A percentile compares a stretch with the other conserved stretches of the same genome.
Evolutionary conservation across 23 tunicate genomes (phyloP).

Genomic region (Halocynthia aurantium): DNA sequence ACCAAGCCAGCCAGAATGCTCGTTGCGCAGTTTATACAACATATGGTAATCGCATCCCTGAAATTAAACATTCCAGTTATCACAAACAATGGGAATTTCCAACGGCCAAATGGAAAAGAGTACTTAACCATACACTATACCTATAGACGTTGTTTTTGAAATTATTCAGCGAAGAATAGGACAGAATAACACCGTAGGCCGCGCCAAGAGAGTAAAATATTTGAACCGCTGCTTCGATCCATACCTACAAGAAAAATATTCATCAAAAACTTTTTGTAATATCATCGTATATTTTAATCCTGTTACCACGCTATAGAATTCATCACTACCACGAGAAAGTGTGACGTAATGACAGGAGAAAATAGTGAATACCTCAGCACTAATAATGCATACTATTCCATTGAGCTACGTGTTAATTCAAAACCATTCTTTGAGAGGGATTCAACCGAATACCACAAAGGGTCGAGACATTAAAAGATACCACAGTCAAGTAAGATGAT

Average conservation of each 20-base stretch:
- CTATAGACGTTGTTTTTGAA: conserved; percentile 78
- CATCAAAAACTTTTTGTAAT: conserved; percentile 6
- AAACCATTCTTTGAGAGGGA: too few species aligned
- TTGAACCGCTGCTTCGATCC: conserved; percentile 85
- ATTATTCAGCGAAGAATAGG: conserved; percentile 71
- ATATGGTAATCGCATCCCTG: conserved; percentile 64
- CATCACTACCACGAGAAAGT: too few species aligned
- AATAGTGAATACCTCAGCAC: too few species aligned
- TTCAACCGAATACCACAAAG: too few species aligned
- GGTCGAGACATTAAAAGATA: too few species aligned
- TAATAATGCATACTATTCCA: too few species aligned
- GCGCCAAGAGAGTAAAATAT: conserved; percentile 79
- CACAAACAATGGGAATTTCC: too few species aligned
- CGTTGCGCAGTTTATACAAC: conserved; percentile 48
- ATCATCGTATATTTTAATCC: background rate
- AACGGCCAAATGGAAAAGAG: too few species aligned
- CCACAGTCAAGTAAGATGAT: too few species aligned
- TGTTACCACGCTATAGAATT: too few species aligned
- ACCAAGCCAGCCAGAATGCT: conserved; percentile 72
- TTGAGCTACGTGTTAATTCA: too few species aligned
- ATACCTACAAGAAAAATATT: conserved; percentile 41
- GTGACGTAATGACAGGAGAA: too few species aligned
- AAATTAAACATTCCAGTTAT: background rate
- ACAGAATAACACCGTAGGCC: conserved; percentile 72
- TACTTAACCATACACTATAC: background rate